Evolutionary conservation across 1,140 invertebrate genomes (phyloP).

Genomic region (Calosoma granatense): DNA sequence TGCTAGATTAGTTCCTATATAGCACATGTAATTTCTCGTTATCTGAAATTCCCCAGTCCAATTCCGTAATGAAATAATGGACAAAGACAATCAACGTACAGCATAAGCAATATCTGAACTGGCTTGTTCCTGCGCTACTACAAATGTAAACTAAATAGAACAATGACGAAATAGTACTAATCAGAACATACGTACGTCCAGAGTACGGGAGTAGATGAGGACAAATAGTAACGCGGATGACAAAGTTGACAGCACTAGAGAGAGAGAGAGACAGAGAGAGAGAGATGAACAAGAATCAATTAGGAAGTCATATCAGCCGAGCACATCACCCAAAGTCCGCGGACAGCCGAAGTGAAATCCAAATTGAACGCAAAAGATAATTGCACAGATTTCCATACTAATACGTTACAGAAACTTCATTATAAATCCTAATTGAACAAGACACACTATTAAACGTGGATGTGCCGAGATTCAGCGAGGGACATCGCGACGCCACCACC

Average conservation of each 20-base stretch:
- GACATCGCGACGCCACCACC: background rate
- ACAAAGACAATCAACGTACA: no score
- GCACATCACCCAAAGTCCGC: background rate
- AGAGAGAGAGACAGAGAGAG: background rate
- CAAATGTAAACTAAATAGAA: slow-evolving; percentile 3
- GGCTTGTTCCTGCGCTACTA: background rate
- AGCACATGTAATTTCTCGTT: no score
- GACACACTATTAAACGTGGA: slow-evolving; percentile 7
- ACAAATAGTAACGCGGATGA: background rate
- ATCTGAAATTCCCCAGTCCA: no score
- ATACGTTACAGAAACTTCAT: slow-evolving; percentile 9
- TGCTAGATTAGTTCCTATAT: no score
- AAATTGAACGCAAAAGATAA: slow-evolving; percentile 7
- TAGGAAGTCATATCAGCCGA: slow-evolving; percentile 3
- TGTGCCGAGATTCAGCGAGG: background rate
- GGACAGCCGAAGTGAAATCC: background rate
- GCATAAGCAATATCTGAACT: no score
- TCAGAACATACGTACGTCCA: no score
- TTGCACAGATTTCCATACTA: slow-evolving; percentile 8
- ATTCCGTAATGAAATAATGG: no score
- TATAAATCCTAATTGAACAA: slow-evolving; percentile 9
- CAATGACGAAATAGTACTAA: background rate
- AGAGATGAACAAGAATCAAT: background rate
- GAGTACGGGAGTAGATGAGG: no score
- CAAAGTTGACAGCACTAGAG: background rate